Percentiles rank a stretch among this genome's conserved stretches.
Evolutionary conservation across 2,797 vertebrate species (phyloP).

Genomic region (Enteromius thamalakanensis): DNA sequence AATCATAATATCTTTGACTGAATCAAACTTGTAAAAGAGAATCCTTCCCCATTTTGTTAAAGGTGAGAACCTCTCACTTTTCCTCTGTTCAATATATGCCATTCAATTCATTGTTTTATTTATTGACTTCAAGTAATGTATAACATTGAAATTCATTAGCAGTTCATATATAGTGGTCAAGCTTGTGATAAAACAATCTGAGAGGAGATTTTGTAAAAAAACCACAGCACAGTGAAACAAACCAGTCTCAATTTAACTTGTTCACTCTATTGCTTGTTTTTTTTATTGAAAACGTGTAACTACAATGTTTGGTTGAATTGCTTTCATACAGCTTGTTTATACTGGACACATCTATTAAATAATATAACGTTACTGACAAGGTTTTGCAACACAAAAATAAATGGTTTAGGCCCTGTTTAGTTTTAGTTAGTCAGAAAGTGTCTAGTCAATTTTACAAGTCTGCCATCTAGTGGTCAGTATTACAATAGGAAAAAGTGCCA

Average conservation of each 20-base stretch:
- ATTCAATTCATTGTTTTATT: background rate
- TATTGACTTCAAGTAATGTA: background rate
- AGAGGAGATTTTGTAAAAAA: background rate
- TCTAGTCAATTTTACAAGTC: constrained; percentile 16
- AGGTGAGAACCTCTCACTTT: background rate
- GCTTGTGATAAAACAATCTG: background rate
- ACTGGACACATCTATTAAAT: background rate
- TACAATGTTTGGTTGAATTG: constrained; percentile 10
- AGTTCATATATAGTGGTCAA: background rate
- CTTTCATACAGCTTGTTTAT: constrained; percentile 1
- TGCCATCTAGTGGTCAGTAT: constrained; percentile 24
- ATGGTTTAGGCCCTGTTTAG: background rate
- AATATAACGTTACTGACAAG: background rate
- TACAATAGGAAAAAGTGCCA: background rate
- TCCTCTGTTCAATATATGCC: background rate
- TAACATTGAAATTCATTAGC: background rate
- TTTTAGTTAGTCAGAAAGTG: background rate
- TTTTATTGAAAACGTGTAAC: constrained; percentile 21
- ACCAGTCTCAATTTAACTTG: background rate
- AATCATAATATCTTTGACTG: constrained; percentile 7
- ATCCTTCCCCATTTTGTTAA: background rate
- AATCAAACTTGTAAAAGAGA: background rate
- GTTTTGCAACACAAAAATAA: constrained; percentile 12
- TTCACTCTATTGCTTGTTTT: constrained; percentile 17
- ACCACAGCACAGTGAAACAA: constrained; percentile 7